Percentiles rank a stretch among this genome's conserved stretches.
Evolutionary conservation across 2,888 invertebrate species (phyloP).

Genomic region (Agrilus mali): DNA sequence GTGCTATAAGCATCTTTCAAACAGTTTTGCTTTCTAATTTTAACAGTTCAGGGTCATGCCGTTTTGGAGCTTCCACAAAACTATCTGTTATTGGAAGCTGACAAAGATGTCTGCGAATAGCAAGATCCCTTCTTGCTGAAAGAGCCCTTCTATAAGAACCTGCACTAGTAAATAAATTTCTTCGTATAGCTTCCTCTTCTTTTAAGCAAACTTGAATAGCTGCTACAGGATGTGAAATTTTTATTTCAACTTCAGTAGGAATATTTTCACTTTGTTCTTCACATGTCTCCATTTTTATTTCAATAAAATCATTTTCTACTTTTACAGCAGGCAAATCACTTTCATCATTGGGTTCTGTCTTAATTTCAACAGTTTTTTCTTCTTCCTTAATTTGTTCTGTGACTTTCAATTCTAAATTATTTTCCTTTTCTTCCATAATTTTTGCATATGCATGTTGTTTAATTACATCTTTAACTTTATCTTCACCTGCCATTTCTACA

Average conservation of each 20-base stretch:
- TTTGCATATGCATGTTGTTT: constrained; percentile 27
- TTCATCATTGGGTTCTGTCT: constrained; percentile 12
- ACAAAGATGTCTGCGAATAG: constrained; percentile 57
- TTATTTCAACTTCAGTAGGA: constrained; percentile 9
- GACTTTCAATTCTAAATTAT: constrained; percentile 10
- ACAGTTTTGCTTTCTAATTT: constrained; percentile 29
- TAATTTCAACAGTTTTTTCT: constrained; percentile 16
- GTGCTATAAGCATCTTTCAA: constrained; percentile 26
- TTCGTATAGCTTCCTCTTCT: constrained; percentile 46
- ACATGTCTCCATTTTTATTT: constrained; percentile 15
- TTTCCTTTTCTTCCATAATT: constrained; percentile 17
- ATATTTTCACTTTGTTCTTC: neutral
- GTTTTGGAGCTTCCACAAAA: constrained; percentile 30
- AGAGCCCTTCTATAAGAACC: constrained; percentile 66
- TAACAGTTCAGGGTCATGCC: constrained; percentile 30
- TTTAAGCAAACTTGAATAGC: constrained; percentile 49
- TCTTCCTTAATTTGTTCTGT: constrained; percentile 8
- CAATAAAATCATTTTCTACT: constrained; percentile 20
- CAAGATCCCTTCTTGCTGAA: constrained; percentile 67
- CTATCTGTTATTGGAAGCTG: constrained; percentile 51
- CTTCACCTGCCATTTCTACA: constrained; percentile 59
- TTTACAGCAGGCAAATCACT: constrained; percentile 7
- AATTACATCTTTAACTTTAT: constrained; percentile 38
- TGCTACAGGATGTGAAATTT: constrained; percentile 39
- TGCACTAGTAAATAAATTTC: constrained; percentile 51